A percentile compares a stretch with the other conserved stretches of the same genome.
These are phyloP conservation scores for Recurvirostra avosetta DNA, from an alignment of 2,113 vertebrate species.

Conservation along the genomic window DNA sequence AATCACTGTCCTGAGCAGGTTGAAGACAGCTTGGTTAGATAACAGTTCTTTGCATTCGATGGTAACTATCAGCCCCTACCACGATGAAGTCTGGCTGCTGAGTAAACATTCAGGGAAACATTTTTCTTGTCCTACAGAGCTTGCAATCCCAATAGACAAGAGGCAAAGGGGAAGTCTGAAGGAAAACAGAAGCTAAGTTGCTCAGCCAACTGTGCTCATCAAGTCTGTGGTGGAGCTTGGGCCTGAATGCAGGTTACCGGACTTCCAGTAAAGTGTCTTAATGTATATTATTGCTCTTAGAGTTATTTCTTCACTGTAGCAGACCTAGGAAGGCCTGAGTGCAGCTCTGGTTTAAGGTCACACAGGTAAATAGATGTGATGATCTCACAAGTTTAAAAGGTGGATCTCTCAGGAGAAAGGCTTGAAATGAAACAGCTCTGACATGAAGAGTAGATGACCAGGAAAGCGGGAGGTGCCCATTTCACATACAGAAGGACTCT, in stretches of 20 bases:
- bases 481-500: neutral
- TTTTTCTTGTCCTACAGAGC: conserved; percentile 10
- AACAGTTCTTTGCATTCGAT: neutral
- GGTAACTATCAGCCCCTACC: neutral
- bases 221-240: neutral
- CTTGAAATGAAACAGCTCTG: neutral
- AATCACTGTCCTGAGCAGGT: conserved; percentile 29
- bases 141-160: neutral
- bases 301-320: neutral
- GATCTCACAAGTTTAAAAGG: neutral
- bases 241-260: neutral
- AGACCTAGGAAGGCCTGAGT: neutral
- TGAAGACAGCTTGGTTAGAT: conserved; percentile 47
- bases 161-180: neutral
- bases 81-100: neutral
- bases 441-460: neutral
- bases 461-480: neutral
- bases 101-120: neutral
- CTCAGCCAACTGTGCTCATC: neutral
- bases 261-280: neutral
- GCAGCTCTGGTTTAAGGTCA: neutral
- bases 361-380: neutral
- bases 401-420: neutral
- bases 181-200: neutral
- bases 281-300: fast-evolving